Evolutionary conservation across 2,888 invertebrate genomes (phyloP).

Genomic region (Xanthia icteritia): DNA sequence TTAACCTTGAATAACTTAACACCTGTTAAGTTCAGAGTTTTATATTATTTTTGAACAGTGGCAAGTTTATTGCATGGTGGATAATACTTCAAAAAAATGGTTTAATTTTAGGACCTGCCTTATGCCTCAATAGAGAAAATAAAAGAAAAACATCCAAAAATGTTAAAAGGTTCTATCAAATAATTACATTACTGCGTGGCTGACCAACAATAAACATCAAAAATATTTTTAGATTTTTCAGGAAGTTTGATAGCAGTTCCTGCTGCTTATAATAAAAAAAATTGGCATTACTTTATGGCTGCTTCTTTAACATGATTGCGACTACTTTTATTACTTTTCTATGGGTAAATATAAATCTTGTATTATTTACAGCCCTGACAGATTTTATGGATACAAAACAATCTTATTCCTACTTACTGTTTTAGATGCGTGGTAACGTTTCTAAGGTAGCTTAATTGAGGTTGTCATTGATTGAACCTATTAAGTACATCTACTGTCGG

Average conservation of each 20-base stretch:
- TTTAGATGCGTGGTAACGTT: conserved; percentile 64
- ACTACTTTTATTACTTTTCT: conserved; percentile 32
- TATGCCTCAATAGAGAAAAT: conserved; percentile 52
- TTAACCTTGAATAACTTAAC: conserved; percentile 39
- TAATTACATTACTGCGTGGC: conserved; percentile 37
- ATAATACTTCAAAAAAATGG: not conserved
- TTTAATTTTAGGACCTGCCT: conserved; percentile 43
- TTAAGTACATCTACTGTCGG: conserved; percentile 66
- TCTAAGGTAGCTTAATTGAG: conserved; percentile 55
- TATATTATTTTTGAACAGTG: conserved; percentile 3
- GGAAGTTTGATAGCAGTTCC: conserved; percentile 34
- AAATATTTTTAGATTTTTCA: conserved; percentile 52
- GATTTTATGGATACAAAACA: conserved; percentile 53
- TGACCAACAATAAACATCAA: conserved; percentile 59
- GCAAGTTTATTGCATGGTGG: conserved; percentile 10
- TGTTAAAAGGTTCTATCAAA: conserved; percentile 59
- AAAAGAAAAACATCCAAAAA: conserved; percentile 53
- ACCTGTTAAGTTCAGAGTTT: conserved; percentile 19
- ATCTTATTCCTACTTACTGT: conserved; percentile 56
- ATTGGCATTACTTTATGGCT: conserved; percentile 58
- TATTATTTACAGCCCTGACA: conserved; percentile 56
- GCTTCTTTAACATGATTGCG: conserved; percentile 41
- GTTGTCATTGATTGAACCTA: conserved; percentile 55
- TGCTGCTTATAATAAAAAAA: conserved; percentile 51
- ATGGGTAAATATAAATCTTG: conserved; percentile 33